phyloP scores from a whole-genome alignment of 2,888 invertebrate species.

The Drosophila mayaguana region DNA sequence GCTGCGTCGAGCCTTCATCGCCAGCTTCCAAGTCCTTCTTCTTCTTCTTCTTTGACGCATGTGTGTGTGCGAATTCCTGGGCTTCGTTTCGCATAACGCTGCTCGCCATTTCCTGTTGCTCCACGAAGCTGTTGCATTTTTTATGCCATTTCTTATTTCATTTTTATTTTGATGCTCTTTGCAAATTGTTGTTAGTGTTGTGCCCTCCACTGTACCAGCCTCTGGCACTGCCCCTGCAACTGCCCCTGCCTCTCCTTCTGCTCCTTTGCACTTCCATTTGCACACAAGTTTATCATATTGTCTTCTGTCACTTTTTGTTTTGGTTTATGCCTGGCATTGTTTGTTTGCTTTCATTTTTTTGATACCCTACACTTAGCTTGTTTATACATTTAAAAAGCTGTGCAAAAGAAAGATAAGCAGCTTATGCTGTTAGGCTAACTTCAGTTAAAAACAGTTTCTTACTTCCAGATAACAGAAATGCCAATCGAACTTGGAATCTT shows the following conservation, averaged over 20 bases:
- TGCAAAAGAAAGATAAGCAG: neutral
- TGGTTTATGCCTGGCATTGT: neutral
- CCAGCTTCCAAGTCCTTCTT: slow-evolving; percentile 4
- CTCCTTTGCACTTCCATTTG: slow-evolving; percentile 26
- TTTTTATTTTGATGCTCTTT: slow-evolving; percentile 66
- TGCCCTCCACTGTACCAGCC: slow-evolving; percentile 15
- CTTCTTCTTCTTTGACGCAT: neutral
- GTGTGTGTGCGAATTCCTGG: slow-evolving; percentile 34
- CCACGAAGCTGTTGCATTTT: slow-evolving; percentile 74
- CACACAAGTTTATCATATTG: slow-evolving; percentile 62
- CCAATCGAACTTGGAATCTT: neutral
- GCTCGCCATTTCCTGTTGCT: slow-evolving; percentile 61
- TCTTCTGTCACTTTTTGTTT: slow-evolving; percentile 34
- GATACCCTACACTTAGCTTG: slow-evolving; percentile 29
- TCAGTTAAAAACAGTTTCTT: neutral
- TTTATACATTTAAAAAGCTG: neutral
- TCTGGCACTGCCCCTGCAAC: neutral
- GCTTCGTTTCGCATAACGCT: slow-evolving; percentile 38
- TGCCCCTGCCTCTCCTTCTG: neutral
- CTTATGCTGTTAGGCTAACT: neutral
- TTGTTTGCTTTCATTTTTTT: slow-evolving; percentile 17
- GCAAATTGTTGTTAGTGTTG: slow-evolving; percentile 35
- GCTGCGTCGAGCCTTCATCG: neutral
- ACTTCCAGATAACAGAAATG: neutral
- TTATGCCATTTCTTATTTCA: slow-evolving; percentile 74